These are phyloP conservation scores for Exephanes ischioxanthus DNA, from an alignment of 2,888 invertebrate species.

Conservation along the genomic window DNA sequence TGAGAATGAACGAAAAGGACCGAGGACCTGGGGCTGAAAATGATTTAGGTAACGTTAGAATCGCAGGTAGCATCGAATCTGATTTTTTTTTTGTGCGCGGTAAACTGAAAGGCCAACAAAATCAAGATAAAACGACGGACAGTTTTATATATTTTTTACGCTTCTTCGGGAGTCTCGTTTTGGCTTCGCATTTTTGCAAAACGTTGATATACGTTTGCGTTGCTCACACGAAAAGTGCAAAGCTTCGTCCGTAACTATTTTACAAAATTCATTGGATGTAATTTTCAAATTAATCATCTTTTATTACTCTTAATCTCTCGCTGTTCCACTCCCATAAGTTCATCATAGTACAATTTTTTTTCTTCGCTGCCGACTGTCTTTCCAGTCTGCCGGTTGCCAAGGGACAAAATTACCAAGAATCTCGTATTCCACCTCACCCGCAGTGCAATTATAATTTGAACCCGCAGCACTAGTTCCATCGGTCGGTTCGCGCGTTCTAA, in stretches of 20 bases:
- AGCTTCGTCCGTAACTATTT: not conserved
- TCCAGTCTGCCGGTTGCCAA: not conserved
- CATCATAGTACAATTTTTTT: not conserved
- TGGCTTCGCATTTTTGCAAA: not conserved
- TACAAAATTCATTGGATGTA: not conserved
- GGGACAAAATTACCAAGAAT: slow-evolving; percentile 4
- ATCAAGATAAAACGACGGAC: slow-evolving; percentile 24
- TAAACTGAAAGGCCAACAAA: slow-evolving; percentile 20
- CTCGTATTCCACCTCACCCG: slow-evolving; percentile 24
- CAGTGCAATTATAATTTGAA: slow-evolving; percentile 47
- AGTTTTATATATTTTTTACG: not conserved
- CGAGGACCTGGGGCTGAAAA: slow-evolving; percentile 47
- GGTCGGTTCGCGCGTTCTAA: no score
- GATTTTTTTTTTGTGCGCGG: not conserved
- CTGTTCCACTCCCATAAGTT: not conserved
- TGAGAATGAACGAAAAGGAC: slow-evolving; percentile 55
- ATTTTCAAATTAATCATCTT: not conserved
- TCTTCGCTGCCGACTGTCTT: not conserved
- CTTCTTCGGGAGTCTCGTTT: not conserved
- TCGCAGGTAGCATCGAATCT: slow-evolving; percentile 36
- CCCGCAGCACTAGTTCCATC: not conserved
- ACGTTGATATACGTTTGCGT: not conserved
- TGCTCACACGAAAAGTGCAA: not conserved
- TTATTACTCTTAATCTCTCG: not conserved
- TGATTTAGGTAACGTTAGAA: slow-evolving; percentile 48